Base-by-base conservation (phyloP, 1,140 invertebrate species). In the Drosophila micromelanica region DNA sequence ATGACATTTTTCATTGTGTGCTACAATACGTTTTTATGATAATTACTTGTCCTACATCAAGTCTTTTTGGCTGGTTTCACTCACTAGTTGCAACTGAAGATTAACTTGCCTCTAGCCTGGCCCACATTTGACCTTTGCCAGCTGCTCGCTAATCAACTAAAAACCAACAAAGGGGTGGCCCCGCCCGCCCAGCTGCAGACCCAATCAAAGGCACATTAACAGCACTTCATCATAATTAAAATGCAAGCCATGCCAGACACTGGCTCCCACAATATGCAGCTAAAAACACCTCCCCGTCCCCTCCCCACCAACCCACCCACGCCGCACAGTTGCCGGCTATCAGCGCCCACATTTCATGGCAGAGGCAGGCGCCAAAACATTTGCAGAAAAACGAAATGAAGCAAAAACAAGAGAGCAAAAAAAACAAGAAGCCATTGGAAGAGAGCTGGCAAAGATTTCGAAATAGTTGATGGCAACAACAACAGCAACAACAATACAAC, bases 191-290 rank as follows among this genome's bases (percentile, higher is more conserved):
- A 32, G 15, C 35, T 17, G n/a, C 46, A 51, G 38, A 23, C 20
- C 55, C 65, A 69, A 69, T 69, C 56, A 69, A 69, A 37, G 12
- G 55, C 62, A 52, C 54, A 72, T 72, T 67, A 72, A 51, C 61
- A 12, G 62, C 69, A 72, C 62, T 67, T 65, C 38, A 67, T 51
- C 62, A 72, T 72, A 72, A 72, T 72, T 72, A 65, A 67, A 67
- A 72, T 65, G 54, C 54, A 72, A 67, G 46, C 13, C 45, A 37
- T 27, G 43, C 27, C 51, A 40, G 27, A 23, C 37, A 23, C 45
- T 32, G 30, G 8, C 30, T 17, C 13, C 11, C 3, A 37, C 49
- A 15, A 48, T 5, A 27, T 27, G 11, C 45, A 48, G 45, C 17
- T 17, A 17, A 17, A 17, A 2, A 17, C 17, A 1, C 17, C 17